Evolutionary conservation across 37 sponge, comb jelly and placozoan species (phyloP), one percentile per base, ranked within the genome.

Genomic region (Ianthella basta): DNA sequence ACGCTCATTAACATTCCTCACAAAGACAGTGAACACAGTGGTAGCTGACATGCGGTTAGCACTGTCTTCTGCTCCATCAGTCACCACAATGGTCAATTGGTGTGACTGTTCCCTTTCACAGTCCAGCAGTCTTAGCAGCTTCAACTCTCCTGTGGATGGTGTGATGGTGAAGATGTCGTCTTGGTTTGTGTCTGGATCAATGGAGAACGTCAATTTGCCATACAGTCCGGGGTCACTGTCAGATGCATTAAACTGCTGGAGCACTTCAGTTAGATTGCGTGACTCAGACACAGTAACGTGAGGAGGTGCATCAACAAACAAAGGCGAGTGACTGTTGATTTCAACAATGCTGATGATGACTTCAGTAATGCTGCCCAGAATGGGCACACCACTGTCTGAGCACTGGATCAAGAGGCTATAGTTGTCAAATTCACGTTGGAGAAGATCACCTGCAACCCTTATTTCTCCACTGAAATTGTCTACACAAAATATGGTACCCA

Each of bases 171-270:
- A 75, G 78, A 75, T 75, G 16, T 44, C 78, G 10, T 24, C 24
- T 14, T 75, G 50, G 18, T 75, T 24, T 16, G n/a, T 18, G 27
- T 15, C 6, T 69, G 70, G 29, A 4, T 69, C 34, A 12, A 94
- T 85, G 41, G 83, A 50, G 59, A 91, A 94, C 18, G 83, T 74
- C 10, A 94, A 16, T 59, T 90, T 37, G 16, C 90, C 91, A 75
- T 77, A 88, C 54, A 79, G 80, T 12, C 92, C 92, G 0, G 83
- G 79, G 59, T 94, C 95, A 23, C 35, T 64, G 32, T 94, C 95
- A 37, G 75, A 81, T 12, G 95, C 95, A 29, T 1, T 15, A 35
- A 80, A 80, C 19, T 27, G 54, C 15, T 38, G 29, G 38, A 80
- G 5, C 30, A 59, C 38, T 55, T 25, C 34, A 29, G 59, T 80